Conservation (phyloP, 64 coral and sea anemone genomes). For the Actinia tenebrosa region DNA sequence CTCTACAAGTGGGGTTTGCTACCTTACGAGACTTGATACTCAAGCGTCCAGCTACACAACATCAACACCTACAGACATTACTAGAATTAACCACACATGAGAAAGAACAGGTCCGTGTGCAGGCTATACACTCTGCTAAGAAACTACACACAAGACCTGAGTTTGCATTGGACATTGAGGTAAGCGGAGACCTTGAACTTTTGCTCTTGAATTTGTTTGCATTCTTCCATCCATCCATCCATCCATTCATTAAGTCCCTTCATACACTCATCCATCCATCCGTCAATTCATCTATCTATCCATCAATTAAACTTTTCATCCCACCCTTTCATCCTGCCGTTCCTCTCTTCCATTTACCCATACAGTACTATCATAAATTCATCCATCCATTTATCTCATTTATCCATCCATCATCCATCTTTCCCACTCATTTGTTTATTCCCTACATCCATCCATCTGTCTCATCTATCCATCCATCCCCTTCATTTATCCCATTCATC, state of each 20-base stretch:
- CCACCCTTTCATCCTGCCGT: too few species aligned
- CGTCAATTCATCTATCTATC: too few species aligned
- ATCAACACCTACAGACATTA: constrained; percentile 65
- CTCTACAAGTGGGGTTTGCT: constrained; percentile 90
- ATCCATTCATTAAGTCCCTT: too few species aligned
- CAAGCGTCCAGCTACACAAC: constrained; percentile 85
- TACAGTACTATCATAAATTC: too few species aligned
- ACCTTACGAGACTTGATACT: constrained; percentile 84
- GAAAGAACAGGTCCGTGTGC: constrained; percentile 90
- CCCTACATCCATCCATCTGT: not conserved
- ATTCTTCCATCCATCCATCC: too few species aligned
- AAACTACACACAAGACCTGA: constrained; percentile 80
- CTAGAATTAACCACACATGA: constrained; percentile 71
- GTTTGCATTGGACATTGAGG: constrained; percentile 84
- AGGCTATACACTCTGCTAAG: constrained; percentile 92
- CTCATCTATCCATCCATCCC: not conserved
- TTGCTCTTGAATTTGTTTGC: not conserved
- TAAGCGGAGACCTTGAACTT: not conserved
- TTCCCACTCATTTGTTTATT: not conserved
- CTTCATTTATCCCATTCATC: not conserved
- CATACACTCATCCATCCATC: too few species aligned
- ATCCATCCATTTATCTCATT: too few species aligned
- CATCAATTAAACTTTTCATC: too few species aligned
- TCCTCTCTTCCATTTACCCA: too few species aligned
- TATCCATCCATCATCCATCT: not conserved